Evolutionary conservation across 2,797 vertebrate species (phyloP).

Genomic region (Scleropages formosus): DNA sequence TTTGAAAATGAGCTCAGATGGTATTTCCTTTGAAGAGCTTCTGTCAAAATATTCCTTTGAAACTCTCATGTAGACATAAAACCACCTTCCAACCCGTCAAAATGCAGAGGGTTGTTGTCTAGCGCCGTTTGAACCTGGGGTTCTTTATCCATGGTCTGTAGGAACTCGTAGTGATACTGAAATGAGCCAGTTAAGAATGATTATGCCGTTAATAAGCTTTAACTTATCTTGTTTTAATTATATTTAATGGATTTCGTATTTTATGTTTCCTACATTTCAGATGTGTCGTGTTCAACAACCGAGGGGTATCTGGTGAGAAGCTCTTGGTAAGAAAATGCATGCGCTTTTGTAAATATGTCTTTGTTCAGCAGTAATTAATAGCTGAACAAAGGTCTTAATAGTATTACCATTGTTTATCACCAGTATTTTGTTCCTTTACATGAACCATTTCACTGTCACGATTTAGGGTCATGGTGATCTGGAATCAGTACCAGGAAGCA

Average conservation of each 20-base stretch:
- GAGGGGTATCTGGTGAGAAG: slow-evolving; percentile 89
- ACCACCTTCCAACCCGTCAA: not conserved
- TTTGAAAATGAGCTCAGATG: not conserved
- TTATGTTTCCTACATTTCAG: slow-evolving; percentile 68
- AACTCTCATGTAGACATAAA: not conserved
- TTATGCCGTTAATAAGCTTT: not conserved
- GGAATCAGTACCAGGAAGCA: no score
- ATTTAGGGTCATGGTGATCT: no score
- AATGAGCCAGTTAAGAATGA: not conserved
- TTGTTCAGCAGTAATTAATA: no score
- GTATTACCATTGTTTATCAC: no score
- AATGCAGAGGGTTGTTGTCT: not conserved
- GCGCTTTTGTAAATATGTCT: no score
- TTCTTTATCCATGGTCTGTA: slow-evolving; percentile 33
- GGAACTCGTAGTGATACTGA: slow-evolving; percentile 16
- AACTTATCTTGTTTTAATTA: not conserved
- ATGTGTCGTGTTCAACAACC: slow-evolving; percentile 94
- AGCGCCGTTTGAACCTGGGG: not conserved
- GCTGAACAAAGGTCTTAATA: no score
- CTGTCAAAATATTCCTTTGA: not conserved
- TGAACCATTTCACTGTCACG: no score
- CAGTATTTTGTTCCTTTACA: no score
- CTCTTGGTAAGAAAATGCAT: slow-evolving; percentile 80
- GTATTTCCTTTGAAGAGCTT: not conserved
- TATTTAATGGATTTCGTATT: not conserved